Conservation (phyloP, 2,797 vertebrate species). For the Sebastolobus altivelis region DNA sequence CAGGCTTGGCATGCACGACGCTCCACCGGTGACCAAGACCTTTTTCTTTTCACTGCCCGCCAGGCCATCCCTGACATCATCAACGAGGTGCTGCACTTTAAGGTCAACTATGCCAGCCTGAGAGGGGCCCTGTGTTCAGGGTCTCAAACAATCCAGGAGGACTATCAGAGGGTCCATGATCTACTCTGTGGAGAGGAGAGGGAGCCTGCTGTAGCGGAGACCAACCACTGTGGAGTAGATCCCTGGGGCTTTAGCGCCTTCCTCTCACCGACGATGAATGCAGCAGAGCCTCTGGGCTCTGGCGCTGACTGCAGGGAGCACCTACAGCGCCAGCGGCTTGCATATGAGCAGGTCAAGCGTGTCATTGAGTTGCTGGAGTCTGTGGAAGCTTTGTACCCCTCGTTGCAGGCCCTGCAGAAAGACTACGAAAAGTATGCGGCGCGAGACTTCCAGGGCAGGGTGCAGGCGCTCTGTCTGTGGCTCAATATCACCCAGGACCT, state of each 20-base stretch:
- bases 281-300: conserved; percentile 80
- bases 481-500: conserved; percentile 99
- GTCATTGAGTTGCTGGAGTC: conserved; percentile 97
- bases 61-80: conserved; percentile 98
- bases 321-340: conserved; percentile 93
- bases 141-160: conserved; percentile 38
- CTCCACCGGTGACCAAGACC: conserved; percentile 94
- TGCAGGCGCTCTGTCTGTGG: conserved; percentile 99
- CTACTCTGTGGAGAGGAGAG: conserved; percentile 52
- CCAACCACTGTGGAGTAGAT: conserved; percentile 83
- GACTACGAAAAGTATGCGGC: conserved; percentile 98
- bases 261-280: conserved; percentile 74
- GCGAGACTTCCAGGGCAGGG: conserved; percentile 96
- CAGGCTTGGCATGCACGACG: conserved; percentile 98
- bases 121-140: conserved; percentile 61
- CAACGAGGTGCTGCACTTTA: conserved; percentile 96
- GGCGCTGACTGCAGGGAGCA: conserved; percentile 90
- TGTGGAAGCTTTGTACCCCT: conserved; percentile 98
- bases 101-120: conserved; percentile 92
- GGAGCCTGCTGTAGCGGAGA: conserved; percentile 78
- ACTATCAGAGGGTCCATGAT: conserved; percentile 43
- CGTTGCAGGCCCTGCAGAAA: conserved; percentile 95
- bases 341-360: conserved; percentile 97
- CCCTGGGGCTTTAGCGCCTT: conserved; percentile 79
- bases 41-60: conserved; percentile 95